Percentiles rank a stretch among this genome's conserved stretches.
Conservation (phyloP, 2,797 vertebrate genomes). For the Dryobates pubescens region DNA sequence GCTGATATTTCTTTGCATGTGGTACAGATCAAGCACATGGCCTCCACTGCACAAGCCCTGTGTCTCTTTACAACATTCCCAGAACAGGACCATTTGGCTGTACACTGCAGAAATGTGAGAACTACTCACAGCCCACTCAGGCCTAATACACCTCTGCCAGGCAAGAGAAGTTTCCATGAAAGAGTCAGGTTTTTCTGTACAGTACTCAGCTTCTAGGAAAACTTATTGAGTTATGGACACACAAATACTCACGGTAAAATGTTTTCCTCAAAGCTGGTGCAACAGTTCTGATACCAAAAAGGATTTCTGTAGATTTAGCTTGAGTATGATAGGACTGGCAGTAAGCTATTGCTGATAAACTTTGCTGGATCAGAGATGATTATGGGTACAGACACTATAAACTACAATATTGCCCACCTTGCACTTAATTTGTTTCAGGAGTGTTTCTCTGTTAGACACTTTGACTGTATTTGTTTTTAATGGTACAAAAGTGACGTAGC, state of each 20-base stretch:
- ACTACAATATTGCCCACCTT: background rate
- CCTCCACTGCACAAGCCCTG: background rate
- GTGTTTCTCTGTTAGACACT: background rate
- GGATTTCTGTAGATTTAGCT: background rate
- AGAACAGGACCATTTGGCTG: background rate
- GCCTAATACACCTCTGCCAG: background rate
- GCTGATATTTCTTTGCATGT: background rate
- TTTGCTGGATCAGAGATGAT: background rate
- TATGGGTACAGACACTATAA: background rate
- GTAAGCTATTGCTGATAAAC: background rate
- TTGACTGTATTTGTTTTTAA: background rate
- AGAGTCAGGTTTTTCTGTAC: background rate
- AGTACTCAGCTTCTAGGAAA: background rate
- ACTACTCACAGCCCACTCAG: background rate
- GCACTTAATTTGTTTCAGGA: background rate
- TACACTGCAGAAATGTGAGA: background rate
- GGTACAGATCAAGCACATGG: background rate
- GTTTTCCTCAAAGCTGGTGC: background rate
- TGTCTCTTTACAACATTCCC: background rate
- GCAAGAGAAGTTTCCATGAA: background rate
- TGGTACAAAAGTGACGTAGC: background rate
- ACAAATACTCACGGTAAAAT: background rate
- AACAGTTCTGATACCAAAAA: background rate
- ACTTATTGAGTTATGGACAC: background rate
- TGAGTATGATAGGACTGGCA: background rate